A percentile compares a stretch with the other conserved stretches of the same genome.
Conservation (phyloP, 2,113 vertebrate species). For the Mellivora capensis region DNA sequence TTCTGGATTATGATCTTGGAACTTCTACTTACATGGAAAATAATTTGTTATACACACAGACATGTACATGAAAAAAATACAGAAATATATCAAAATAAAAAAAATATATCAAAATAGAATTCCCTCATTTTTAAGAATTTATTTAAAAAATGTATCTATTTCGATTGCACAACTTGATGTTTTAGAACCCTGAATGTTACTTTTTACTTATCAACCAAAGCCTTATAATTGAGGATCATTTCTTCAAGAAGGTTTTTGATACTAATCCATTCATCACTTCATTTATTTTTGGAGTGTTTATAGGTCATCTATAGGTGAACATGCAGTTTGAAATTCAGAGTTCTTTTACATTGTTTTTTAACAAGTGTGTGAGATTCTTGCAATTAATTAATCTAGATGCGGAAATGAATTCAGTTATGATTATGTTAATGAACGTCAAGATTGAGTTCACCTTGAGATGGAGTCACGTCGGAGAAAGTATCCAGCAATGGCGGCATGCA, state of each 20-base stretch:
- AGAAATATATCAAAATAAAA: not conserved
- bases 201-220: not conserved
- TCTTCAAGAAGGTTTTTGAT: not conserved
- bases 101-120: not conserved
- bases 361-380: not conserved
- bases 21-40: not conserved
- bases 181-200: not conserved
- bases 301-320: not conserved
- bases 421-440: not conserved
- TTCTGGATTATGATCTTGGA: not conserved
- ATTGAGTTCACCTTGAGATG: not conserved
- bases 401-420: not conserved
- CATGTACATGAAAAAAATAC: not conserved
- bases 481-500: not conserved
- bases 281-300: not conserved
- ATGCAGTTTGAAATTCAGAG: not conserved
- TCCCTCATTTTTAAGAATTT: not conserved
- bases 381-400: not conserved
- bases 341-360: not conserved
- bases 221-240: not conserved
- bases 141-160: not conserved
- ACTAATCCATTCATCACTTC: not conserved
- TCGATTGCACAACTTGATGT: not conserved
- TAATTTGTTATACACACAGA: not conserved
- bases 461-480: not conserved